Evolutionary conservation across 1,140 invertebrate species (phyloP), one percentile per base, ranked within the genome.

Genomic region (Drosophila melanogaster): DNA sequence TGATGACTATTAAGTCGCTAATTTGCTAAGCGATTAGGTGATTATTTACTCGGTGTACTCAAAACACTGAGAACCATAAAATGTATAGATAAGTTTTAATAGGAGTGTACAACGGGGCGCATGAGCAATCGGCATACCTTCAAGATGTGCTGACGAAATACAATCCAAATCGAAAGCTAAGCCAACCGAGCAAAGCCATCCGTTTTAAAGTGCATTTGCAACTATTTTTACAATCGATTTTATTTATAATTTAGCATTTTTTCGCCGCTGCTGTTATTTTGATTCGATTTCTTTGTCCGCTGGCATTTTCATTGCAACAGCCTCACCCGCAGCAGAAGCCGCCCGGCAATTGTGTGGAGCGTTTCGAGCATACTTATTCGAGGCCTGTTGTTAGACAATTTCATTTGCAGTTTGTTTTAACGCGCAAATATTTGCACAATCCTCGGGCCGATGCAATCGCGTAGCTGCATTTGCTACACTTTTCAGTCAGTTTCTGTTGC

Each of bases 361-460:
- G 37, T 4, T 35, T 56, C 60, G 60, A 71, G 69, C 84, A 73
- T 49, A 30, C 30, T 30, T 30, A 71, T 71, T 70, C 26, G 67
- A 71, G 67, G 67, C 76, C 72, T 61, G 66, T 57, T 71, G 60
- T 77, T 69, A 55, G 72, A 89, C 83, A 87, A 84, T 89, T 87
- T 89, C 67, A 87, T 87, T 87, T 79, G 84, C 79, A 79, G 76
- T 87, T 87, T 79, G 75, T 66, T 78, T 57, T 35, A 70, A 71
- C 65, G 55, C 57, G 66, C 70, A 81, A 83, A 89, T 89, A 87
- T 87, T 87, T 87, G 79, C 84, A 89, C 84, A 89, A 87, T 87
- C 67, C 76, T 74, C 84, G 66, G 70, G 59, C 70, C 70, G 65
- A 46, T 76, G 67, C 81, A 65, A 72, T 40, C 35, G 44, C 35